Evolutionary conservation across 2,797 vertebrate genomes (phyloP), one percentile per base, ranked within the genome.

Genomic region (Gastrophryne carolinensis): DNA sequence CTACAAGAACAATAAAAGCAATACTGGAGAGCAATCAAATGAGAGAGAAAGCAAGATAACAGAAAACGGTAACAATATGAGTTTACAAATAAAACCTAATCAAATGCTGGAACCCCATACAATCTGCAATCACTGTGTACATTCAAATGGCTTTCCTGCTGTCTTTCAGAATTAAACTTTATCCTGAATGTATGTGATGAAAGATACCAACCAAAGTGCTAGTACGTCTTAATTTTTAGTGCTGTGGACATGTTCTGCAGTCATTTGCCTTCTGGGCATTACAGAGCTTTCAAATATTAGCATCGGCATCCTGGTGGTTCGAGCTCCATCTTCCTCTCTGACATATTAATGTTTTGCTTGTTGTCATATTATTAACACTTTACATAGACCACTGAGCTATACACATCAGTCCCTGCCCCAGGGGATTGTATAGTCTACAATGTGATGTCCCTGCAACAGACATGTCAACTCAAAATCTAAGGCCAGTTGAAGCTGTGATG

Each of bases 71-170:
- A 65, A 65, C 62, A 50, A 52, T 24, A 50, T 50, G 47, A 4
- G 29, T 52, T 66, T 24, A 54, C 50, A 68, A 68, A 68, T 53
- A 50, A 17, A 2, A 39, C 35, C 15, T 68, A 56, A 54, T 41
- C 23, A 56, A 37, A 67, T 49, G 15, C 39, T 39, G 24, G 10
- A 50, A 35, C 21, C 29, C 61, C 1, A 49, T 47, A 11, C 39
- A 62, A 41, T 62, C 23, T 7, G 6, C 19, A 35, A 13, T 11
- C 35, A 35, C 44, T 21, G 32, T 32, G 44, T 24, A n/a, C 15
- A n/a, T 30, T 32, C 19, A 0, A 57, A 15, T 39, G 50, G 8
- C 6, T 27, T 68, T 13, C 35, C 17, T 54, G 23, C 54, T 52
- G 52, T 53, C 64, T 17, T 8, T 3, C 19, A 15, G 19, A 29